These are phyloP conservation scores for Tupaia tana DNA, from an alignment of 2,113 vertebrate genomes.

Conservation along the genomic window DNA sequence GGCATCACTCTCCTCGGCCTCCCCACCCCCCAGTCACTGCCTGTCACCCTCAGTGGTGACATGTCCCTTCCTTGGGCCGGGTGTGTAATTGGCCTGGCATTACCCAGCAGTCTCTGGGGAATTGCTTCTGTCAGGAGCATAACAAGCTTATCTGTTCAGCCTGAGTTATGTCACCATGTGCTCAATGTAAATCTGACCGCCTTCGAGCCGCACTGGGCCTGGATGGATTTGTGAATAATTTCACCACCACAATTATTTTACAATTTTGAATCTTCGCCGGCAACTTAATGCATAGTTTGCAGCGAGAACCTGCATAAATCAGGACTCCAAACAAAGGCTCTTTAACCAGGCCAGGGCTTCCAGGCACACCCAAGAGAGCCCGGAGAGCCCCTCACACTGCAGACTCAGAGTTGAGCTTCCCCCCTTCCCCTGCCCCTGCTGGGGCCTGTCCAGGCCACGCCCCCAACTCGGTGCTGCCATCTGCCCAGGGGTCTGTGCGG, in stretches of 20 bases:
- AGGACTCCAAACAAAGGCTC: slow-evolving; percentile 36
- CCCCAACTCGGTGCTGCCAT: background rate
- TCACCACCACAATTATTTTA: slow-evolving; percentile 68
- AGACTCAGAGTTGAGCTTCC: background rate
- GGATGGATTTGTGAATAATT: slow-evolving; percentile 57
- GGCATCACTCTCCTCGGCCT: background rate
- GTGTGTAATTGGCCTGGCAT: slow-evolving; percentile 62
- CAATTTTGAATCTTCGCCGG: slow-evolving; percentile 68
- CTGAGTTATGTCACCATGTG: slow-evolving; percentile 81
- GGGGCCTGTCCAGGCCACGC: too few relatives aligned
- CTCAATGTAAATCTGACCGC: slow-evolving; percentile 78
- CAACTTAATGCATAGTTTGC: slow-evolving; percentile 66
- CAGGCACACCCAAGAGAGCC: background rate
- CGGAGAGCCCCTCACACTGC: fast-evolving
- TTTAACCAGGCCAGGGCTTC: background rate
- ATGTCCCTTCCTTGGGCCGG: background rate
- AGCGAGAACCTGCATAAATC: slow-evolving; percentile 11
- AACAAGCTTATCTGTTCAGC: slow-evolving; percentile 82
- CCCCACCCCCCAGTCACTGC: background rate
- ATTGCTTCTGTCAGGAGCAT: slow-evolving; percentile 76
- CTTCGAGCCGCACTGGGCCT: slow-evolving; percentile 52
- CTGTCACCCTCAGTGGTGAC: background rate
- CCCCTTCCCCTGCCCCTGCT: too few relatives aligned
- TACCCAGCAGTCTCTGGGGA: slow-evolving; percentile 68
- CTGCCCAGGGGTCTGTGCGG: background rate